These are phyloP conservation scores for Malacoraja senta DNA, from an alignment of 2,797 vertebrate species.

Conservation along the genomic window DNA sequence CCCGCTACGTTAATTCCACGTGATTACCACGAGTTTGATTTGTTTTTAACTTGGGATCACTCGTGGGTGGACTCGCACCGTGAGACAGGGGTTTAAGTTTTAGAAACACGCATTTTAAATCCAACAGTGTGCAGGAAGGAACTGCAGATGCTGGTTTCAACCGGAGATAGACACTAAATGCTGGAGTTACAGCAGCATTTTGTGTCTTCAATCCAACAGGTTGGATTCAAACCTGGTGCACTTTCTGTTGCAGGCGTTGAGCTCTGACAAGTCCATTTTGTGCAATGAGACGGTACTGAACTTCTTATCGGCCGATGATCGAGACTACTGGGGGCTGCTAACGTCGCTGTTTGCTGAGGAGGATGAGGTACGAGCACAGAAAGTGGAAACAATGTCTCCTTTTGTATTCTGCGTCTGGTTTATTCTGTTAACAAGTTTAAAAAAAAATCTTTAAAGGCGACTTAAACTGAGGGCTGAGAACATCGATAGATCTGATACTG, in stretches of 20 bases:
- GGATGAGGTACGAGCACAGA: not conserved
- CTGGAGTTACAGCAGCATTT: too few relatives aligned
- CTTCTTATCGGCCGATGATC: not conserved
- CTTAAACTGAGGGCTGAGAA: not conserved
- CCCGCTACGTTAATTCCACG: too few relatives aligned
- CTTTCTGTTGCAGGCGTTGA: conserved; percentile 8
- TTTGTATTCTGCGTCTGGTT: not conserved
- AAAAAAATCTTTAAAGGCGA: not conserved
- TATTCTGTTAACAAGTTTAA: not conserved
- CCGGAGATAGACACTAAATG: too few relatives aligned
- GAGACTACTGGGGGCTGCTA: not conserved
- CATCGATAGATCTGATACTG: not conserved
- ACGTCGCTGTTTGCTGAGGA: not conserved
- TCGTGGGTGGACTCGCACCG: too few relatives aligned
- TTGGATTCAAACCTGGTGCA: not conserved
- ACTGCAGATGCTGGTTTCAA: too few relatives aligned
- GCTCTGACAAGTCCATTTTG: not conserved
- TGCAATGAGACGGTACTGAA: not conserved
- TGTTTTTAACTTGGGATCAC: too few relatives aligned
- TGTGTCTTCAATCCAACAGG: too few relatives aligned
- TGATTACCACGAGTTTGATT: too few relatives aligned
- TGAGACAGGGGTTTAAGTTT: too few relatives aligned
- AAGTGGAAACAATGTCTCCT: not conserved
- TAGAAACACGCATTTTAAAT: too few relatives aligned
- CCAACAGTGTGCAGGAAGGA: too few relatives aligned